Evolutionary conservation across 2,888 invertebrate species (phyloP), one percentile per base, ranked within the genome.

Genomic region (Acronicta leporina): DNA sequence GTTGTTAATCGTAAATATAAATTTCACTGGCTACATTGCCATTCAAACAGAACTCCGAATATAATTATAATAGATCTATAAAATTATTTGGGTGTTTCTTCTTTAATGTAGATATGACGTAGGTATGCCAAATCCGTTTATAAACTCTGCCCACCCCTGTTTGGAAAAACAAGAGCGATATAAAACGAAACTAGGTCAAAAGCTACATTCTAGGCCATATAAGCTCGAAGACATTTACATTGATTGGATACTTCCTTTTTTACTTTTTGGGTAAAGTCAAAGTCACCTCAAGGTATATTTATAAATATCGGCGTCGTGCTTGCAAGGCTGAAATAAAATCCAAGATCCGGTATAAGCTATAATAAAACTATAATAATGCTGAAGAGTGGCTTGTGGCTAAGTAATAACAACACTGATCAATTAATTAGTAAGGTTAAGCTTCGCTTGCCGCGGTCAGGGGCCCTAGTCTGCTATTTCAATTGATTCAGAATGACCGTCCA

Each of bases 261-360:
- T 43, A 56, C 44, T 4, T 64, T 67, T 75, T 40, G 45, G 55
- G 58, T 63, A 55, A 71, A 65, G 51, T 60, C 63, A 70, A 65
- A 68, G 68, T 68, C 52, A 53, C 60, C 57, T 65, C 75, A 75
- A 71, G 76, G 75, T 45, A 16, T 51, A 45, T 0, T 58, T 47
- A 14, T 5, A 48, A 64, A 64, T 65, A 14, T 49, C 8, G 20
- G 38, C 38, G n/a, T n/a, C n/a, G n/a, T 38, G 5, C 7, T 2
- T 13, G 38, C 38, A 64, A 58, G 52, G 64, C 10, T 8, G 2
- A 16, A 42, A 41, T 7, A 44, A 33, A 42, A 43, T 43, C n/a
- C 14, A 2, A 45, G 9, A 41, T 47, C n/a, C 27, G 45, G n/a
- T 49, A 51, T 61, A 45, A 42, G 44, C 14, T 14, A 14, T 33